These are phyloP conservation scores for Coecobrya sp. DNA, from an alignment of 2,888 invertebrate species.

Conservation along the genomic window DNA sequence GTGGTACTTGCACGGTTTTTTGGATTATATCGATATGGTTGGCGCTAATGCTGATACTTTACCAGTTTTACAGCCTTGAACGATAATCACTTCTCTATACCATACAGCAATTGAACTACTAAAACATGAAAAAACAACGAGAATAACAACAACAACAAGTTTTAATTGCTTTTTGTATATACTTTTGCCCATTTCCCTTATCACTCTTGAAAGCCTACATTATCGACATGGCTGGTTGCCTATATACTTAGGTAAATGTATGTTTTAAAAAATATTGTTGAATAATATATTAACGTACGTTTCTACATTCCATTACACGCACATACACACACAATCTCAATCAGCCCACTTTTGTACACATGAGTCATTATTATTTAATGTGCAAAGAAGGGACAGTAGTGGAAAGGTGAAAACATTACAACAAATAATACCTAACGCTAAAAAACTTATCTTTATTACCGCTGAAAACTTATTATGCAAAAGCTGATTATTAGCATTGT, in stretches of 20 bases:
- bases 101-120: not conserved
- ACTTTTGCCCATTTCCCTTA: not conserved
- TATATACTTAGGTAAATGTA: not conserved
- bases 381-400: too few relatives aligned
- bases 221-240: not conserved
- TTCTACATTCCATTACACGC: too few relatives aligned
- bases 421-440: too few relatives aligned
- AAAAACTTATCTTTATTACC: too few relatives aligned
- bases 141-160: constrained; percentile 4
- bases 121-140: not conserved
- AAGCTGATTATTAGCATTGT: too few relatives aligned
- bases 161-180: constrained; percentile 8
- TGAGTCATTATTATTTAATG: too few relatives aligned
- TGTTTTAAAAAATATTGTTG: too few relatives aligned
- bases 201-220: not conserved
- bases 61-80: not conserved
- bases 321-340: too few relatives aligned
- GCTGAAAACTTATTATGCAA: too few relatives aligned
- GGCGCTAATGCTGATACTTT: not conserved
- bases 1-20: not conserved
- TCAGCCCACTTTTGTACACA: too few relatives aligned
- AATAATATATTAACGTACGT: too few relatives aligned
- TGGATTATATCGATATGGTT: not conserved
- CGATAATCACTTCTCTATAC: not conserved
- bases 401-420: too few relatives aligned